A percentile compares a stretch with the other conserved stretches of the same genome.
Evolutionary conservation across 2,888 invertebrate species (phyloP).

Genomic region (Chymomyza procnemis): DNA sequence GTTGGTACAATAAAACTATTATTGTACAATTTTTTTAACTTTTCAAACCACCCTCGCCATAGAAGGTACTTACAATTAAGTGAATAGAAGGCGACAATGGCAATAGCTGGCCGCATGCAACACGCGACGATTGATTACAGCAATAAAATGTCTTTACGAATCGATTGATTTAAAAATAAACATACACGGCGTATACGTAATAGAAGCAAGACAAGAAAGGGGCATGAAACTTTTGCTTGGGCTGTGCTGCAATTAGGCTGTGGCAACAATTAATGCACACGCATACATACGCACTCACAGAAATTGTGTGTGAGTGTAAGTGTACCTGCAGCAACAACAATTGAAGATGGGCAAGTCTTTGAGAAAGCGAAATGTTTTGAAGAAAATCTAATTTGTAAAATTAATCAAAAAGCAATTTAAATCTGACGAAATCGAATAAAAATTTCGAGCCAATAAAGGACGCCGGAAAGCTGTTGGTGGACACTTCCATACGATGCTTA

Average conservation of each 20-base stretch:
- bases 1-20: too few relatives aligned
- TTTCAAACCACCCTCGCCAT: neutral
- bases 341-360: too few relatives aligned
- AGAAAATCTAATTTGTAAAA: too few relatives aligned
- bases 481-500: too few relatives aligned
- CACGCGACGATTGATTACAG: conserved; percentile 64
- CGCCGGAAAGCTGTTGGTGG: too few relatives aligned
- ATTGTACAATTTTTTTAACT: too few relatives aligned
- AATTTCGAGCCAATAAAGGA: too few relatives aligned
- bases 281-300: neutral
- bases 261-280: conserved; percentile 46
- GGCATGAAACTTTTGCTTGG: neutral
- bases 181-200: conserved; percentile 36
- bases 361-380: too few relatives aligned
- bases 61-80: neutral
- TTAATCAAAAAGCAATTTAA: too few relatives aligned
- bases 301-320: conserved; percentile 9
- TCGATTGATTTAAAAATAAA: conserved; percentile 70
- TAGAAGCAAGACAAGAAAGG: conserved; percentile 9
- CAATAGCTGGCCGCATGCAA: conserved; percentile 38
- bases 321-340: conserved; percentile 2
- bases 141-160: conserved; percentile 65
- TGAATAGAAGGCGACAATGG: neutral
- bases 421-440: too few relatives aligned
- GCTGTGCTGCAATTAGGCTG: conserved; percentile 22